Conservation (phyloP, 2,797 vertebrate species). For the Toxotes lorentzi region DNA sequence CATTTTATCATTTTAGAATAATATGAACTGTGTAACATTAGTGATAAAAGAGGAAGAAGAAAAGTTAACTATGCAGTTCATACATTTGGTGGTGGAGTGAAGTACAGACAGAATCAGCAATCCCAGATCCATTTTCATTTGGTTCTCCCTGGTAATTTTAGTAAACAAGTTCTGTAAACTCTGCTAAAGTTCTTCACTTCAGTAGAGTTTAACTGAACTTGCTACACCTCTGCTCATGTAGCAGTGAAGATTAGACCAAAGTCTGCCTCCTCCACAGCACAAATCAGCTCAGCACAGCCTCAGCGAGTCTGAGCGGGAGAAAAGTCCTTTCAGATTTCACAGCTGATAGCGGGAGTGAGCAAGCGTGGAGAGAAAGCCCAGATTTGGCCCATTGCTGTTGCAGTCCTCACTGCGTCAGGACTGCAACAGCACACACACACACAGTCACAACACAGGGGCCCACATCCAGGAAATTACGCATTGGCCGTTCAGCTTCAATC, state of each 20-base stretch:
- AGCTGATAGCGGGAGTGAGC: conserved; percentile 62
- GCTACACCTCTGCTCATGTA: conserved; percentile 34
- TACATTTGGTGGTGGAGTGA: background rate
- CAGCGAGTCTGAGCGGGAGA: conserved; percentile 11
- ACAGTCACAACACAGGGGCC: conserved; percentile 65
- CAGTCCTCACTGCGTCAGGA: conserved; percentile 68
- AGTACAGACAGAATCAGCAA: background rate
- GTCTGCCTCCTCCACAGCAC: conserved; percentile 41
- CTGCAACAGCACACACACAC: conserved; percentile 60
- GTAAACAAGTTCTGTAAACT: conserved; percentile 24
- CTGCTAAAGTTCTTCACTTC: conserved; percentile 22
- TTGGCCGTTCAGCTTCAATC: conserved; percentile 55
- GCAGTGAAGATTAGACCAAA: conserved; percentile 62
- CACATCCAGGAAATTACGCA: conserved; percentile 72
- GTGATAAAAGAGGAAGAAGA: background rate
- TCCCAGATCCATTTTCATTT: background rate
- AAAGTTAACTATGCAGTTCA: background rate
- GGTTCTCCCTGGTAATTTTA: background rate
- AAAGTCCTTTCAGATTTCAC: conserved; percentile 72
- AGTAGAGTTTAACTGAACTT: conserved; percentile 30
- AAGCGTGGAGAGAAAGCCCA: conserved; percentile 58
- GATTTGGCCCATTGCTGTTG: conserved; percentile 37
- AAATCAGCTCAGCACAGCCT: conserved; percentile 58
- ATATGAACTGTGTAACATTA: background rate
- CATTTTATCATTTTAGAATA: background rate